phyloP scores from a whole-genome alignment of 1,140 invertebrate genomes.

The Mycetomoellerius zeteki region DNA sequence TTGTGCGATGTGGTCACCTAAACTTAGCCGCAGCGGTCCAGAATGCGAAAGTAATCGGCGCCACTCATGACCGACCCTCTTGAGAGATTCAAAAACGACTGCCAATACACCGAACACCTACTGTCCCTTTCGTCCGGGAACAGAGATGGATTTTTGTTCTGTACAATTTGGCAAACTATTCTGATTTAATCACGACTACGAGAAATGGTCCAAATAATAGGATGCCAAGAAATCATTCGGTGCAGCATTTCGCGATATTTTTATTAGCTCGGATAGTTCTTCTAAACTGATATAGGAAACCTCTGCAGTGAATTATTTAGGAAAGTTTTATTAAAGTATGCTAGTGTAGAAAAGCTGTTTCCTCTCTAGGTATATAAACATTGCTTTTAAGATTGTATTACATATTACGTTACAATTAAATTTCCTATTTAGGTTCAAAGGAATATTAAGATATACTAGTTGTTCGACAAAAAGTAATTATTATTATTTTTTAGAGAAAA shows the following conservation, averaged over 20 bases:
- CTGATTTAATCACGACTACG: constrained; percentile 25
- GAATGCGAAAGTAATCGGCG: constrained; percentile 68
- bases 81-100: constrained; percentile 68
- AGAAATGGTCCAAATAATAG: constrained; percentile 56
- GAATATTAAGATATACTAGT: not conserved
- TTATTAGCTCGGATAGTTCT: constrained; percentile 8
- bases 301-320: not conserved
- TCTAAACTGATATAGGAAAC: not conserved
- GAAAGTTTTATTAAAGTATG: not conserved
- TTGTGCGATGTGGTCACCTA: constrained; percentile 58
- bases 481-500: not conserved
- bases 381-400: not conserved
- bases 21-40: constrained; percentile 73
- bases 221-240: constrained; percentile 47
- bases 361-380: not conserved
- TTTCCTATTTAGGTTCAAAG: not conserved
- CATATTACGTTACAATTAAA: not conserved
- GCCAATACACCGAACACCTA: constrained; percentile 62
- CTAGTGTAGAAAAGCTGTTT: not conserved
- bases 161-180: constrained; percentile 68
- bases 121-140: constrained; percentile 55
- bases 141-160: constrained; percentile 64
- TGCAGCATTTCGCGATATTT: constrained; percentile 66
- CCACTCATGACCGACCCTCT: constrained; percentile 64
- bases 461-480: not conserved